Conservation (phyloP, 23 tunicate species). For the Oikopleura dioica region DNA sequence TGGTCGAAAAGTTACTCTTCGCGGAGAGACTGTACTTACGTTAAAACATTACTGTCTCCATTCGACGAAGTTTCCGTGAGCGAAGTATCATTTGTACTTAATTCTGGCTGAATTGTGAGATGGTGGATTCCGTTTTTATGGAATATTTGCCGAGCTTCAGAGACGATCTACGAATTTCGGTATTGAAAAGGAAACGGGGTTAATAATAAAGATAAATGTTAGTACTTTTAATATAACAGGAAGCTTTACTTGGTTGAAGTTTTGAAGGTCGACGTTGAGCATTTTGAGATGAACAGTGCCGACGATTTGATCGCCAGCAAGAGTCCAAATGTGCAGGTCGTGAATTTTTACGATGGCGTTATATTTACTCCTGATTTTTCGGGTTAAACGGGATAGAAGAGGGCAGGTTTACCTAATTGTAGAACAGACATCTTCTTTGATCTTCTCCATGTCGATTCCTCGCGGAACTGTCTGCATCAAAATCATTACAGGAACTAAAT, state of each 20-base stretch:
- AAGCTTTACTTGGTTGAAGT: constrained; percentile 29
- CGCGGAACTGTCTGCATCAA: constrained; percentile 67
- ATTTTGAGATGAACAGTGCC: constrained; percentile 74
- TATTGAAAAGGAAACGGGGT: neutral
- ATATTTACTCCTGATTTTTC: neutral
- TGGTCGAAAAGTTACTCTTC: neutral
- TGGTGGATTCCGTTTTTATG: constrained; percentile 65
- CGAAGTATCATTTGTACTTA: neutral
- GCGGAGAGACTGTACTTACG: neutral
- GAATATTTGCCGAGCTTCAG: constrained; percentile 16
- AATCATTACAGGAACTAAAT: constrained; percentile 28
- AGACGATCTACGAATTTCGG: neutral
- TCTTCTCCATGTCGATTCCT: constrained; percentile 22
- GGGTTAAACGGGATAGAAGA: no score
- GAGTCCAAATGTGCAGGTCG: constrained; percentile 89
- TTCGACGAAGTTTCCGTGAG: neutral
- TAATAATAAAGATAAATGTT: neutral
- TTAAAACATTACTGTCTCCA: no score
- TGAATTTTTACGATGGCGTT: constrained; percentile 52
- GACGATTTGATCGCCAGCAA: constrained; percentile 53
- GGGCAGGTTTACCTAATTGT: constrained; percentile 21
- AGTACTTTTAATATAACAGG: neutral
- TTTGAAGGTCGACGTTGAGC: constrained; percentile 23
- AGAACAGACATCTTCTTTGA: constrained; percentile 14
- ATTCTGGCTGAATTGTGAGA: constrained; percentile 76